Base-by-base conservation (phyloP, 2,888 invertebrate species). In the Spodoptera littoralis region DNA sequence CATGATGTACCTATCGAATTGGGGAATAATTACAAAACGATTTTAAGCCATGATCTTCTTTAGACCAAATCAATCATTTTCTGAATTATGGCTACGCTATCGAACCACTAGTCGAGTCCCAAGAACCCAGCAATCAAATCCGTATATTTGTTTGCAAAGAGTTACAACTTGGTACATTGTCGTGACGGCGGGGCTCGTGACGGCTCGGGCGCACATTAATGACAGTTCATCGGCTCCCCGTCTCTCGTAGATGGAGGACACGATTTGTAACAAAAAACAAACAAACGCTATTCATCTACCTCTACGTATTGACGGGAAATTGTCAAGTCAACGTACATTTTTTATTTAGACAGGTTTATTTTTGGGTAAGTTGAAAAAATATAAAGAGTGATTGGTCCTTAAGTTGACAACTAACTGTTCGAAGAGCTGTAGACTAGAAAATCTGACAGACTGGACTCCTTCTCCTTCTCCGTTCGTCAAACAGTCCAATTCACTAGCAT, bases 161-260 rank as follows among this genome's bases (percentile, higher is more conserved):
- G 6, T 8, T 36, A 36, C 8, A 36, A 9, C 36, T 36, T 6
- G 9, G 8, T 36, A 5, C 22, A 22, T 4, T 46, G 44, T 65
- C 65, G 75, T 70, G 71, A 70, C 65, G 18, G 6, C 6, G 11
- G 43, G 43, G 54, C 48, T 70, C 70, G 69, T 73, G 63, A 74
- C 57, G 45, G 44, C 59, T 53, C 12, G 56, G 47, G 55, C 63
- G 45, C 70, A 42, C 64, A 64, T 57, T 12, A 57, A 53, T 50
- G 48, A 53, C 58, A 59, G 53, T 51, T 71, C 59, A 48, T 42
- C 13, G 49, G 22, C 51, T 44, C 46, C 46, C 9, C 48, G 11
- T 22, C 52, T 48, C 36, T 18, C 57, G 49, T 59, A 59, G 60
- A 59, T 70, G 36, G 22, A 30, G n/a, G 22, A 45, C 58, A 63